These are phyloP conservation scores for Hiodon alosoides DNA, from an alignment of 2,113 vertebrate species.

Conservation along the genomic window DNA sequence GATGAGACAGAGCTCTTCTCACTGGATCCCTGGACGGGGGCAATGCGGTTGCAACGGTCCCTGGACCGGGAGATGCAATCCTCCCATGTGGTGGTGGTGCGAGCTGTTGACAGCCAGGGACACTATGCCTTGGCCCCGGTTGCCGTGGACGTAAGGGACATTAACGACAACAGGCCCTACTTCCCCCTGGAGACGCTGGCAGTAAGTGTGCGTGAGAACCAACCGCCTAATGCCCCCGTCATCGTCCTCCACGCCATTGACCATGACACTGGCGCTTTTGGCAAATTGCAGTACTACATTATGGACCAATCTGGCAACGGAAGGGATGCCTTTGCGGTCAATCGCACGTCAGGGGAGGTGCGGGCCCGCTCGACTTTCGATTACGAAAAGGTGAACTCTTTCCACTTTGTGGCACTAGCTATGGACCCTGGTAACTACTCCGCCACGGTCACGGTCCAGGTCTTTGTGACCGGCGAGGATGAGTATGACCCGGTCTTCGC, in stretches of 20 bases:
- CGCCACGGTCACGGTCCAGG: constrained; percentile 82
- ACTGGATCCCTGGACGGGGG: constrained; percentile 76
- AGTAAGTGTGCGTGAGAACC: constrained; percentile 83
- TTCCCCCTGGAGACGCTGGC: constrained; percentile 81
- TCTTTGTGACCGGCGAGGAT: constrained; percentile 87
- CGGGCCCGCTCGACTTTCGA: constrained; percentile 75
- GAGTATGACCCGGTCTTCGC: constrained; percentile 90
- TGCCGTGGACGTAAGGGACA: constrained; percentile 82
- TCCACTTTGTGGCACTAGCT: constrained; percentile 78
- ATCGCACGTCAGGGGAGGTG: constrained; percentile 79
- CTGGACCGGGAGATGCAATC: constrained; percentile 79
- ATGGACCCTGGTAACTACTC: constrained; percentile 83
- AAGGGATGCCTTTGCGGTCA: constrained; percentile 69
- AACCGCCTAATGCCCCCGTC: constrained; percentile 77
- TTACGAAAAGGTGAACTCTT: constrained; percentile 83
- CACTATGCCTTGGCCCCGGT: constrained; percentile 79
- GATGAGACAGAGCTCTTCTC: constrained; percentile 77
- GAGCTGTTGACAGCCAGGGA: constrained; percentile 71
- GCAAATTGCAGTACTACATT: constrained; percentile 73
- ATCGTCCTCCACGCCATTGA: constrained; percentile 82
- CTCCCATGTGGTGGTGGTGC: constrained; percentile 73
- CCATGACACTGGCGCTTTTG: constrained; percentile 75
- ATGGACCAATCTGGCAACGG: constrained; percentile 49
- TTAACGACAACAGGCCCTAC: constrained; percentile 87
- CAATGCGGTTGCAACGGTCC: constrained; percentile 64